Evolutionary conservation across 2,888 invertebrate genomes (phyloP), one percentile per base, ranked within the genome.

Genomic region (Ptychoptera albimana): DNA sequence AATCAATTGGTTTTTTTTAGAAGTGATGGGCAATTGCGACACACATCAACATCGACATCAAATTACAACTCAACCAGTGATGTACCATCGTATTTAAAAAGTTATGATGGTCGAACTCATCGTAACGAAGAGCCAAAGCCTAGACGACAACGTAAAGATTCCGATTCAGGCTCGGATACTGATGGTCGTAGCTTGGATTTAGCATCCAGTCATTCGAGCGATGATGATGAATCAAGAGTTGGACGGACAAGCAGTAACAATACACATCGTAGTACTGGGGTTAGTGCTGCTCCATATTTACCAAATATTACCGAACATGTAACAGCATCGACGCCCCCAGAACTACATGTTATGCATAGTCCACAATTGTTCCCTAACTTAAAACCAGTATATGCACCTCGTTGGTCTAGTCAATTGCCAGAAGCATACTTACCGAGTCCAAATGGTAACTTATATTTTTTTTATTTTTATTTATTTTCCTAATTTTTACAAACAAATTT

Each of bases 171-270:
- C 55, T 84, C 85, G 0, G 88, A 89, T 43, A 82, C 83, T 3
- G 68, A 59, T 54, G 86, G 84, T 2, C 73, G 86, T 35, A 85
- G 85, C 55, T 69, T 94, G 48, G 93, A 93, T 55, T 73, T 94
- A 42, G 93, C 93, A 11, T 93, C 93, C 41, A 92, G 92, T 59
- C 94, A 94, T 68, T 91, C 91, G 9, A 92, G 91, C 40, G 94
- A 94, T 57, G 93, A 94, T 51, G 81, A 81, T 50, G 81, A 81
- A 56, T 77, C 78, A 13, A 52, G 65, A 11, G 49, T 49, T 34
- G 53, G 50, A 9, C 46, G 51, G 8, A 23, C 23, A 23, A 23
- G 23, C 23, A 66, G 64, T 44, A 64, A 67, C 1, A 61, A 60
- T 42, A 60, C 65, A 37, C 67, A 70, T 51, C 69, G 68, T 44